Evolutionary conservation across 2,113 vertebrate species (phyloP).

Genomic region (Serinus canaria): DNA sequence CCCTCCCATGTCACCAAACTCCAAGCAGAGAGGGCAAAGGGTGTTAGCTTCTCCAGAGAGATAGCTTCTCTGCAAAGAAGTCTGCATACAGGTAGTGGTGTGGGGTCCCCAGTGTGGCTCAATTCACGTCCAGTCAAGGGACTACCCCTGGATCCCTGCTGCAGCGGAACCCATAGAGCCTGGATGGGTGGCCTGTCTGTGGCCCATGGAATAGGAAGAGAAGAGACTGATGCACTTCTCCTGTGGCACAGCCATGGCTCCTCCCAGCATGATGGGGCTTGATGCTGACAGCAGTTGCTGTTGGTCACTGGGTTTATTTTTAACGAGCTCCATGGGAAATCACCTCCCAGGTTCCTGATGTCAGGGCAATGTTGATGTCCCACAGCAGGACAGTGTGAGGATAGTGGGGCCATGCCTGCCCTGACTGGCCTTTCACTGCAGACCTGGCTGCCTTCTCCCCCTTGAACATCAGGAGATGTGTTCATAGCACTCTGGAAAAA

Average conservation of each 20-base stretch:
- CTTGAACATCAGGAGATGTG: not conserved
- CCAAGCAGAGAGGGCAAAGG: not conserved
- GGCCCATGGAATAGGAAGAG: not conserved
- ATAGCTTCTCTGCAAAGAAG: not conserved
- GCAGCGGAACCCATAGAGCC: not conserved
- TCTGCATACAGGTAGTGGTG: rapidly evolving
- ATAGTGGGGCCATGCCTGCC: not conserved
- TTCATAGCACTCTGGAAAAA: not conserved
- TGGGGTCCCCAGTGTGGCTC: not conserved
- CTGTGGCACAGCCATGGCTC: rapidly evolving
- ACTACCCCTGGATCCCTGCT: not conserved
- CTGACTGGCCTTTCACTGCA: not conserved
- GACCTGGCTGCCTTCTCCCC: not conserved
- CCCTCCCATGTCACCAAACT: not conserved
- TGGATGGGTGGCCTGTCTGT: not conserved
- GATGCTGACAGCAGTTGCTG: not conserved
- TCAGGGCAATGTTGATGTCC: not conserved
- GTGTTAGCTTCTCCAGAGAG: not conserved
- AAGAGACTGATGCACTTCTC: not conserved
- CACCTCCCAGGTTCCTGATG: not conserved
- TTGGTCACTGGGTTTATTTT: not conserved
- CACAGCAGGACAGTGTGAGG: not conserved
- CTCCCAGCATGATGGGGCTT: not conserved
- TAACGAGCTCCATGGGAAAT: not conserved
- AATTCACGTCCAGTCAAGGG: not conserved